Evolutionary conservation across 2,888 invertebrate genomes (phyloP), one percentile per base, ranked within the genome.

Genomic region (Dorcus parallelipipedus): DNA sequence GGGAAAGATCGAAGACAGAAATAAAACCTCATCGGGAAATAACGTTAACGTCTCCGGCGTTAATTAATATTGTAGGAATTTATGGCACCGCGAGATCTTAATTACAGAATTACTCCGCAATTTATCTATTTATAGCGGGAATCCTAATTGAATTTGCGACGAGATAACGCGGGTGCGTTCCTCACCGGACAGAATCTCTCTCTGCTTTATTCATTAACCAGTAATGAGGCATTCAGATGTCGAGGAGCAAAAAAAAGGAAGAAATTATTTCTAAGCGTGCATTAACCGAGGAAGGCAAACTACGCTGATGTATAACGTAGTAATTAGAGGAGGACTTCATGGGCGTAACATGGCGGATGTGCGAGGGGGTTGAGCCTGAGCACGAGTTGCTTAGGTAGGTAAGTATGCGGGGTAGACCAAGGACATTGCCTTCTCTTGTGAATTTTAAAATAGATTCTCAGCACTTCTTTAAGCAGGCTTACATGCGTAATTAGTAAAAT

Each of bases 191-290:
- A 33, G n/a, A 33, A 33, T 7, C 7, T 33, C 26, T 41, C 39
- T 61, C 64, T 64, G 64, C 61, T 63, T 61, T 63, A 49, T 63
- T 64, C 63, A 64, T 64, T 59, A 64, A 60, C 41, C 52, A 51
- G 17, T 64, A 63, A 64, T 62, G 62, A 61, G 38, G 54, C 60
- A 51, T 61, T 61, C 58, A 60, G 58, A 62, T 62, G 60, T 40
- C 47, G 53, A 41, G 38, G 40, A 39, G 49, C 50, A 53, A 14
- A n/a, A 20, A 38, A 40, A 20, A 45, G n/a, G 6, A 20, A 17
- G 45, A 9, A 45, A 45, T 45, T 45, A 45, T 20, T 23, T 42
- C 10, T 14, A 45, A 10, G 45, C 9, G 45, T 23, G 14, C 3
- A 9, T 17, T 45, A 45, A 9, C 9, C 45, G 9, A 20, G 23